Base-by-base conservation (phyloP, 1,140 invertebrate genomes). In the Drosophila truncata region DNA sequence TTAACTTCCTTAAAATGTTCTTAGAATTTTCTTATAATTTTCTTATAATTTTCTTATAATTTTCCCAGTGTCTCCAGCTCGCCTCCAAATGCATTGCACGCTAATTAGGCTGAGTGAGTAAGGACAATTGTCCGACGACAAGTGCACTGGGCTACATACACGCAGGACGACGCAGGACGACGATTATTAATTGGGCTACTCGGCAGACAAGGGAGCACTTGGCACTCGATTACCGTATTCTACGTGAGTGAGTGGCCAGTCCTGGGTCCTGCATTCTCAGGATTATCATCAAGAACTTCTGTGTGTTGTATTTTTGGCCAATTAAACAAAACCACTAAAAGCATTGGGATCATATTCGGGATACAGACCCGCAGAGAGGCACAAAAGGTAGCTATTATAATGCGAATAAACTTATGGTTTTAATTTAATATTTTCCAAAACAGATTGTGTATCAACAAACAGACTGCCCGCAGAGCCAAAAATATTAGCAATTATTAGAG, bases 31-130 rank as follows among this genome's bases (percentile, higher is more conserved):
- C 33, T 13, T 35, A 13, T 0, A 7, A 37, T 25, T 23, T 49
- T 18, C 2, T 9, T 11, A n/a, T 1, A 5, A 7, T 13, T 23
- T 20, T 29, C 14, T 14, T 3, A 13, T 1, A 1, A 20, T 49
- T 63, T 16, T 69, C 14, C 0, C 20, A 5, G 20, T 55, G 50
- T 27, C 7, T 18, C 8, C 27, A 18, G 18, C 33, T 55, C 7
- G 29, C 47, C 33, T 46, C 7, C 31, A 58, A 58, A 57, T 41
- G 65, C 65, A 31, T 41, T 31, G 42, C 50, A 13, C 33, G 18
- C 42, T 72, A 70, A 71, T 71, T 70, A 47, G 47, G 62, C 66
- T 67, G 50, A 71, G 64, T 71, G 65, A 70, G 65, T 70, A 33
- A 70, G 64, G 64, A 71, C 64, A 58, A 70, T 71, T 27, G 60